phyloP scores from a whole-genome alignment of 2,888 invertebrate species.

The Xestia sexstrigata region DNA sequence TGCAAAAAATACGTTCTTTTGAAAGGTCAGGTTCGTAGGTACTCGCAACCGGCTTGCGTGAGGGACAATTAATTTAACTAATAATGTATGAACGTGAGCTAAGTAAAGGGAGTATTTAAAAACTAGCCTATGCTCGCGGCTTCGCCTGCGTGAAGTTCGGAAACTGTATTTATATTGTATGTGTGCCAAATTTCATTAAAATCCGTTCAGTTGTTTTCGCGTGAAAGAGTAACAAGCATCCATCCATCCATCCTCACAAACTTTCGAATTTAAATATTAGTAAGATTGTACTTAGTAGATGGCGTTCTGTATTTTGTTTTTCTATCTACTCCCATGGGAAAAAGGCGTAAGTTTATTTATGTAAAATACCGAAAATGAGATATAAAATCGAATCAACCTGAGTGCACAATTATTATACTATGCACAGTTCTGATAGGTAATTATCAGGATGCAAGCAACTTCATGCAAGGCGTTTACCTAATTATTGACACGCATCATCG shows the following conservation, averaged over 20 bases:
- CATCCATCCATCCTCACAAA: too few relatives aligned
- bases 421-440: neutral
- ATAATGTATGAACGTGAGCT: neutral
- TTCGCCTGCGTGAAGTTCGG: too few relatives aligned
- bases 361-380: neutral
- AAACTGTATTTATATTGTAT: too few relatives aligned
- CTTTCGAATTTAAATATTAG: too few relatives aligned
- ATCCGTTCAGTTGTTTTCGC: too few relatives aligned
- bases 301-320: neutral
- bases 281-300: neutral
- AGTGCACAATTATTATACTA: constrained; percentile 1
- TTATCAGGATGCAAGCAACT: constrained; percentile 7
- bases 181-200: too few relatives aligned
- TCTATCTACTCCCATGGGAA: neutral
- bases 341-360: neutral
- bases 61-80: neutral
- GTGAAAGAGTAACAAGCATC: too few relatives aligned
- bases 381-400: neutral
- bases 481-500: constrained; percentile 22
- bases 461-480: neutral
- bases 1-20: neutral
- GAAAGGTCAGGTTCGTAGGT: neutral
- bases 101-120: neutral
- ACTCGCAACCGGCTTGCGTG: neutral
- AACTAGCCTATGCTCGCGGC: neutral